Base-by-base conservation (phyloP, 53 echinoderm and acorn worm species). In the Temnopleurus reevesii region DNA sequence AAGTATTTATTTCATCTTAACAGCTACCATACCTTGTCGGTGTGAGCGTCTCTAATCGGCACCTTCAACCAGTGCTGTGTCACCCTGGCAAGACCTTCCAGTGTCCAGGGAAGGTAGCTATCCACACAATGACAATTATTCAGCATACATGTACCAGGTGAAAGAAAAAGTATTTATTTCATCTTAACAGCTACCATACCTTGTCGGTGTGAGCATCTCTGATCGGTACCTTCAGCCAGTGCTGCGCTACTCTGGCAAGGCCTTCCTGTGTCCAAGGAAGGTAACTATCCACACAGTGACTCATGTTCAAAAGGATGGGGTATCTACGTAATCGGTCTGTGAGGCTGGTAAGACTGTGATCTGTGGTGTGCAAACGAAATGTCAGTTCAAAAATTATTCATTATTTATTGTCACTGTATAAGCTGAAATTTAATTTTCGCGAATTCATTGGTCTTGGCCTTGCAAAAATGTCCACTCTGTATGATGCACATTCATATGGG, bases 191-290 rank as follows among this genome's bases (percentile, higher is more conserved):
- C 26, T 24, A 34, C 10, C 77, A 57, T 56, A 90, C 93, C 90
- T 93, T 90, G n/a, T 77, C 45, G 0, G 94, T 94, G 60, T 90
- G 93, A 10, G 91, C 90, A 51, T 96, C 94, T 25, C 85, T 86
- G 26, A 93, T 96, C 2, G 96, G 96, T 8, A 92, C 92, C 64
- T 91, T 91, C 47, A 99, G 85, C 96, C 99, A 99, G 55, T 99
- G 94, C 59, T 92, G 92, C 29, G 99, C 96, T 0, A 96, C 92
- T 35, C 89, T 82, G 25, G 94, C 89, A 65, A 94, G 83, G 9
- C 91, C 93, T 26, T 96, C 96, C 63, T 96, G 99, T 18, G 92
- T 99, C 99, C 99, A 99, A 0, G 94, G 96, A 57, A 86, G 81
- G 61, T 99, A 99, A 51, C 96, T 89, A 86, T 99, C 99, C 25